phyloP scores from a whole-genome alignment of 2,113 vertebrate species.

The Caloenas nicobarica region DNA sequence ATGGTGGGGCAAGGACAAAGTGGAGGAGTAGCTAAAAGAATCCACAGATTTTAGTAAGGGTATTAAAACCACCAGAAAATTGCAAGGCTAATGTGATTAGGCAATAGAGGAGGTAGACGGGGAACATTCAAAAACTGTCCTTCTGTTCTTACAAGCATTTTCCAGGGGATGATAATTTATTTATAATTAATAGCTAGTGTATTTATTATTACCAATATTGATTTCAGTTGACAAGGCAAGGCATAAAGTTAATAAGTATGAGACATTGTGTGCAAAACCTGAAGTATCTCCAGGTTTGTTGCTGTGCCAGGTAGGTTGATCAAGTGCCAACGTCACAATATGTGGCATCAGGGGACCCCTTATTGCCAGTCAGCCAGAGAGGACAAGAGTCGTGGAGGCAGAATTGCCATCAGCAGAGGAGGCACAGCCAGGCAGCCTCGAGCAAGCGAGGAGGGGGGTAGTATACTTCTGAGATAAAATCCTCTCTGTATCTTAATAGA shows the following conservation, averaged over 20 bases:
- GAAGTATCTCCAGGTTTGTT: background rate
- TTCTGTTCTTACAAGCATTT: background rate
- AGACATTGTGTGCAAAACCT: constrained; percentile 8
- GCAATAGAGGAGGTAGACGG: background rate
- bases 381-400: background rate
- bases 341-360: background rate
- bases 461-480: constrained; percentile 23
- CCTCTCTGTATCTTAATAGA: background rate
- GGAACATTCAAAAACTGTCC: background rate
- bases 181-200: constrained; percentile 7
- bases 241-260: background rate
- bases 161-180: background rate
- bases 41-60: background rate
- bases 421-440: background rate
- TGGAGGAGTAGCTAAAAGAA: background rate
- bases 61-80: background rate
- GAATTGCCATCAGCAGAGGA: background rate
- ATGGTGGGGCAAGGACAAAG: background rate
- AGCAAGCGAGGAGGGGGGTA: background rate
- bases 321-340: background rate
- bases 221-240: background rate
- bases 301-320: background rate
- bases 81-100: background rate
- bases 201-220: constrained; percentile 37
- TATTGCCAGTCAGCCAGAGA: background rate